These are phyloP conservation scores for Dunckerocampus dactyliophorus DNA, from an alignment of 2,113 vertebrate genomes.

Conservation along the genomic window DNA sequence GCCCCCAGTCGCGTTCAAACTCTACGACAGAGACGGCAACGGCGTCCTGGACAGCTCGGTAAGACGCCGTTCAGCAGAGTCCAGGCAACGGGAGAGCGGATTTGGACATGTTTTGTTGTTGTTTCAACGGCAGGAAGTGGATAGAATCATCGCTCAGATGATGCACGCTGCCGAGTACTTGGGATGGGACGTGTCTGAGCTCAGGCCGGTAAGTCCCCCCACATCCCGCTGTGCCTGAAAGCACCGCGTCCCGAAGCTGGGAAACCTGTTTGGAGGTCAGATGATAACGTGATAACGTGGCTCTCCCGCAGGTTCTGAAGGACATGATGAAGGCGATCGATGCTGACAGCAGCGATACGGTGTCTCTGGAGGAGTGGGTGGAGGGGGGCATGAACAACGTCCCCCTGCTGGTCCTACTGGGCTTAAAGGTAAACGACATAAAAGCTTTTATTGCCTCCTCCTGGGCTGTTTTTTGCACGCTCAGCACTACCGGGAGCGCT, in stretches of 20 bases:
- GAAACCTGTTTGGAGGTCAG: slow-evolving; percentile 9
- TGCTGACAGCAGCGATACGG: slow-evolving; percentile 84
- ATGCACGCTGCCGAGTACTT: slow-evolving; percentile 87
- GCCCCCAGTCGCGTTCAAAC: slow-evolving; percentile 81
- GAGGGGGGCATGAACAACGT: slow-evolving; percentile 88
- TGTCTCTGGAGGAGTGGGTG: slow-evolving; percentile 88
- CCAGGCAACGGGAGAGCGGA: too few species aligned
- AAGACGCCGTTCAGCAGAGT: slow-evolving; percentile 48
- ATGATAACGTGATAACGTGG: slow-evolving; percentile 17
- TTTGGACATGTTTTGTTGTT: background rate
- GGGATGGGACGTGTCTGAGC: slow-evolving; percentile 87
- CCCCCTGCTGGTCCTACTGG: slow-evolving; percentile 86
- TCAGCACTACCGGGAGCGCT: slow-evolving; percentile 52
- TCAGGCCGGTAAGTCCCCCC: slow-evolving; percentile 77
- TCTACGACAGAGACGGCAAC: slow-evolving; percentile 86
- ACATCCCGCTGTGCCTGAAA: background rate
- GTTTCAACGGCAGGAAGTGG: slow-evolving; percentile 77
- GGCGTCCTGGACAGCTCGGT: slow-evolving; percentile 87
- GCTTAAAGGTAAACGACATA: slow-evolving; percentile 73
- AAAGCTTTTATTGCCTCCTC: slow-evolving; percentile 22
- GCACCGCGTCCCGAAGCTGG: background rate
- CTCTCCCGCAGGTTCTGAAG: slow-evolving; percentile 79
- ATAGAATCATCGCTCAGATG: slow-evolving; percentile 87
- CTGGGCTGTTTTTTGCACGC: slow-evolving; percentile 33
- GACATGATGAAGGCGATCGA: slow-evolving; percentile 95